A percentile compares a stretch with the other conserved stretches of the same genome.
Evolutionary conservation across 2,888 invertebrate genomes (phyloP).

Genomic region (Cyrtodaria siliqua): DNA sequence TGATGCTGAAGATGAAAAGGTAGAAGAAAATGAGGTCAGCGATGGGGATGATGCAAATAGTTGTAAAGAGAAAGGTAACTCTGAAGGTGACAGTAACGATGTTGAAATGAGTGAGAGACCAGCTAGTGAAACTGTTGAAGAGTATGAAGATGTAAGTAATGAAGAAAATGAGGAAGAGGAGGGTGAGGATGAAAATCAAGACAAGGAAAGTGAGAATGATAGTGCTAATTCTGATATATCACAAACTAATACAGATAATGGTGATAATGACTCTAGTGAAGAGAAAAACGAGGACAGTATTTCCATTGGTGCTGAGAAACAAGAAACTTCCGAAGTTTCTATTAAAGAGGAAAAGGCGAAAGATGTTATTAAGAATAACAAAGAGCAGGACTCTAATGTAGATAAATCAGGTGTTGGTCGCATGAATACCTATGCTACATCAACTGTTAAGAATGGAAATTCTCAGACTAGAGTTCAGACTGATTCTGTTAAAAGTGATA

Average conservation of each 20-base stretch:
- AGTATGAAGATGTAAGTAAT: constrained; percentile 11
- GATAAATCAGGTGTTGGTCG: too few species aligned
- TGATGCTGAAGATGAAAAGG: constrained; percentile 42
- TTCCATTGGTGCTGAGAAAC: neutral
- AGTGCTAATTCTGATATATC: neutral
- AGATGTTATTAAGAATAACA: neutral
- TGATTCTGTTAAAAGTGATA: neutral
- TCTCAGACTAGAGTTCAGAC: too few species aligned
- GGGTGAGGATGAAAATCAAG: neutral
- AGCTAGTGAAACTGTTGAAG: neutral
- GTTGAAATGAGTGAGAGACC: neutral
- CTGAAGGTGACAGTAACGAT: constrained; percentile 9
- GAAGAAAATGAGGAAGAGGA: constrained; percentile 3
- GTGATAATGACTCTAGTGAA: neutral
- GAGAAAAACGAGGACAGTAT: neutral
- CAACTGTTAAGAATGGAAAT: too few species aligned
- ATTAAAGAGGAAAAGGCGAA: neutral
- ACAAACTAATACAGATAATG: neutral
- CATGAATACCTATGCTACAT: too few species aligned
- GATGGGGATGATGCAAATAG: constrained; percentile 9
- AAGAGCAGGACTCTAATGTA: neutral
- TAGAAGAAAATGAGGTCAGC: constrained; percentile 24
- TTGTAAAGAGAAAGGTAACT: neutral
- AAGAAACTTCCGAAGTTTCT: neutral
- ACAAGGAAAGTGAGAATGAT: neutral